Percentiles rank a stretch among this genome's conserved stretches.
Conservation (phyloP, 2,888 invertebrate species). For the Perizoma affinitatum region DNA sequence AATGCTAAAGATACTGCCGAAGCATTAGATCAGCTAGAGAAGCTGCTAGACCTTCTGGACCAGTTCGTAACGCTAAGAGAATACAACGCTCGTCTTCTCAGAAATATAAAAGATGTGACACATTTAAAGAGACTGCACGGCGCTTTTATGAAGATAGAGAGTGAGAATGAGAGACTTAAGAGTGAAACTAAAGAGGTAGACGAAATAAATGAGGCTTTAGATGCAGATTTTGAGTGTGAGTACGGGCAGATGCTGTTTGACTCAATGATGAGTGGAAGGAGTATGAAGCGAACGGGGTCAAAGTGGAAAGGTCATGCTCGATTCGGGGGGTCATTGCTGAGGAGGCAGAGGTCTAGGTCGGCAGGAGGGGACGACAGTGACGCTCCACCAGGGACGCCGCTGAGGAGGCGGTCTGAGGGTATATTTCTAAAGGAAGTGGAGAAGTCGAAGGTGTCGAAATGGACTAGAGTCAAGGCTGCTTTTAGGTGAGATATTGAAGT, state of each 20-base stretch:
- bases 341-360: conserved; percentile 87
- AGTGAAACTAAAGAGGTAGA: conserved; percentile 68
- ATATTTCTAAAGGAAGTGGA: conserved; percentile 74
- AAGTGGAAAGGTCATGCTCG: conserved; percentile 77
- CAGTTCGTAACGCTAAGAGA: conserved; percentile 89
- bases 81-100: conserved; percentile 87
- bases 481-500: conserved; percentile 86
- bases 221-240: conserved; percentile 85
- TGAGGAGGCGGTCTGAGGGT: conserved; percentile 71
- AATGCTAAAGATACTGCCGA: conserved; percentile 85
- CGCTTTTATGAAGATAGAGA: conserved; percentile 80
- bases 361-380: conserved; percentile 86
- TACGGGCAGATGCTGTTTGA: conserved; percentile 86
- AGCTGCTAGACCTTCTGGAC: conserved; percentile 90
- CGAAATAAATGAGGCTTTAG: conserved; percentile 75
- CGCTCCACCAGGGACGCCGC: conserved; percentile 62
- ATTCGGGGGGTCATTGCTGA: conserved; percentile 78
- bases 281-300: conserved; percentile 77
- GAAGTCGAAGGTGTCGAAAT: conserved; percentile 90
- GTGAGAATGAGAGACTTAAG: conserved; percentile 68
- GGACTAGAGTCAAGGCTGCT: conserved; percentile 95
- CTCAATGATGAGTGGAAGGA: conserved; percentile 84
- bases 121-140: conserved; percentile 87
- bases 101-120: conserved; percentile 88
- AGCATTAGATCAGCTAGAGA: conserved; percentile 91